These are phyloP conservation scores for Platysteira castanea DNA, from an alignment of 2,113 vertebrate genomes.

Conservation along the genomic window DNA sequence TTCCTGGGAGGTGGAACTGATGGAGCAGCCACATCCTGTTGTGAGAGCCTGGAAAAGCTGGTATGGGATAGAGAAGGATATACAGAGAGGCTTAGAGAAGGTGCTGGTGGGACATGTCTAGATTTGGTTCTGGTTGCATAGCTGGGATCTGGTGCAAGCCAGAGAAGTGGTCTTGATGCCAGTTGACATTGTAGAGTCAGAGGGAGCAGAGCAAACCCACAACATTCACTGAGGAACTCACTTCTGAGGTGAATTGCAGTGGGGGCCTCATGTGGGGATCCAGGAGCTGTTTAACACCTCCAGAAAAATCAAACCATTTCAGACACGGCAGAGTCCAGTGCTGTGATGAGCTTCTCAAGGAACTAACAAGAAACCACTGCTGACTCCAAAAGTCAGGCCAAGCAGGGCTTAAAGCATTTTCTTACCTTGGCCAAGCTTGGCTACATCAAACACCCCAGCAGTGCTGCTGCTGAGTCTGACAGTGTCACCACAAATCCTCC, in stretches of 20 bases:
- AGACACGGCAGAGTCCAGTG: neutral
- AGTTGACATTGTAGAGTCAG: neutral
- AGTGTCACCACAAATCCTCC: neutral
- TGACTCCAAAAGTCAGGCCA: neutral
- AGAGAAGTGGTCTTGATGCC: neutral
- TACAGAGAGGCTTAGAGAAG: neutral
- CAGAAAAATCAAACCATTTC: neutral
- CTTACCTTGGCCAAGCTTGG: neutral
- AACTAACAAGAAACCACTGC: neutral
- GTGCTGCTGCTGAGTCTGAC: neutral
- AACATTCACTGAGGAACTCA: neutral
- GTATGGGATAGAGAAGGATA: neutral
- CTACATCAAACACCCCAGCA: neutral
- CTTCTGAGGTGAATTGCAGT: neutral
- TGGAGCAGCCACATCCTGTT: neutral
- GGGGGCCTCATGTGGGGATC: neutral
- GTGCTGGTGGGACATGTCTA: neutral
- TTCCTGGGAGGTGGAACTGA: neutral
- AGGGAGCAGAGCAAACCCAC: neutral
- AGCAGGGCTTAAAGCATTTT: neutral
- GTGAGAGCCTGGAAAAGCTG: neutral
- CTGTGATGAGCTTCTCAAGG: neutral
- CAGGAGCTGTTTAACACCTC: neutral
- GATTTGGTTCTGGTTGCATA: neutral
- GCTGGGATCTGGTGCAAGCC: neutral